phyloP scores from a whole-genome alignment of 2,113 vertebrate genomes.

The Marcusenius ussheri region DNA sequence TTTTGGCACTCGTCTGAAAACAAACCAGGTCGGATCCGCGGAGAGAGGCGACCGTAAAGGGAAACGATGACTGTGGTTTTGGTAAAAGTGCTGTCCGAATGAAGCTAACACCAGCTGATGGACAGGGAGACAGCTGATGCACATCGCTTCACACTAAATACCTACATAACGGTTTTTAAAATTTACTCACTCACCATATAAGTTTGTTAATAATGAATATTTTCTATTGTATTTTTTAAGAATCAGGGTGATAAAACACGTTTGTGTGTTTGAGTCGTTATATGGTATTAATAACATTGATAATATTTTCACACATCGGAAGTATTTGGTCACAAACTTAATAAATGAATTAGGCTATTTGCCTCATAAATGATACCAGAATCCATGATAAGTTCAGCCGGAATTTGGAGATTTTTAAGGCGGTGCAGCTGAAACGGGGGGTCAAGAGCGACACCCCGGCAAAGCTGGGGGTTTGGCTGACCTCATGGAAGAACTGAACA shows the following conservation, averaged over 20 bases:
- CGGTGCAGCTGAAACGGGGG: neutral
- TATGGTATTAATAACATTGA: neutral
- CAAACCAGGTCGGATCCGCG: neutral
- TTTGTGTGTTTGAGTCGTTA: neutral
- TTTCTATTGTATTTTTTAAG: neutral
- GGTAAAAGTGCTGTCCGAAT: slow-evolving; percentile 23
- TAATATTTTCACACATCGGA: neutral
- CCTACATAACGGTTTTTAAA: neutral
- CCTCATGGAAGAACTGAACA: neutral
- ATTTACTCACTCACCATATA: neutral
- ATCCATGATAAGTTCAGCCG: neutral
- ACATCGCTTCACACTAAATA: neutral
- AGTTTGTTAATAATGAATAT: neutral
- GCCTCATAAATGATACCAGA: neutral
- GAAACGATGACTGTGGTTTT: neutral
- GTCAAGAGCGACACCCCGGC: neutral
- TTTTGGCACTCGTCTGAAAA: neutral
- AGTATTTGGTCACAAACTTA: neutral
- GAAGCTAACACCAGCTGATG: slow-evolving; percentile 35
- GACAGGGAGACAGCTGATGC: slow-evolving; percentile 7
- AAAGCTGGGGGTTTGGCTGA: neutral
- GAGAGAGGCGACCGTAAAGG: neutral
- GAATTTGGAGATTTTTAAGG: neutral
- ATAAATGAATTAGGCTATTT: neutral
- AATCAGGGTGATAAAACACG: neutral